Evolutionary conservation across 2,113 vertebrate species (phyloP), one percentile per base, ranked within the genome.

Genomic region (Charadrius vociferus): DNA sequence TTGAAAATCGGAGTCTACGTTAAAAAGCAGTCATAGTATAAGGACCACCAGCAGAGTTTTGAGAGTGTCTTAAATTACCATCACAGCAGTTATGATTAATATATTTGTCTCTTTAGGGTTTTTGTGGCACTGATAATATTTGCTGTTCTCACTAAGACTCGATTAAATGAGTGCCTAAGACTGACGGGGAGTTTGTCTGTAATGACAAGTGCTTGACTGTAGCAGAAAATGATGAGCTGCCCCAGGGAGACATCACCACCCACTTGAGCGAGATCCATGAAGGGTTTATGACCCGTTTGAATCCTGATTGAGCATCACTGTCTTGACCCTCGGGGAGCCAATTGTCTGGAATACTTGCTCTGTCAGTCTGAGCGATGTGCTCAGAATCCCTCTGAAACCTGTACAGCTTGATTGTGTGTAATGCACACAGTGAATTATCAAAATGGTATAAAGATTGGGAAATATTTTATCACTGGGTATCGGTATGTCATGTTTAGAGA

Each of bases 281-380:
- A 98, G 97, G 96, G 96, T 98, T 98, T 98, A 98, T 98, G 98
- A 98, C 98, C 98, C 93, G 68, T 98, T 98, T 98, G 98, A 98
- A 98, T 98, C 98, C 98, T 98, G 98, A 98, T 98, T 32, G 96
- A 98, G 98, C 97, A 95, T 98, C 91, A 86, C 97, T 98, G 97
- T 97, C 98, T 97, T 98, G 98, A 98, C 98, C 97, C 98, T 96
- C 94, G 17, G 97, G 98, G 98, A 98, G 97, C 97, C 97, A 98
- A 98, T 98, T 98, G 98, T 98, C 98, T 98, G 98, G 97, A 98
- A 97, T 98, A 94, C 97, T 98, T 98, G 96, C 94, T 97, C 98
- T 98, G 98, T 98, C 98, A 97, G 96, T 98, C 98, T 98, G 96
- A 98, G 91, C 6, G 56, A 98, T 98, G 98, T 97, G 98, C 97